Evolutionary conservation across 2,113 vertebrate genomes (phyloP).

Genomic region (Mesembrinibis cayennensis): DNA sequence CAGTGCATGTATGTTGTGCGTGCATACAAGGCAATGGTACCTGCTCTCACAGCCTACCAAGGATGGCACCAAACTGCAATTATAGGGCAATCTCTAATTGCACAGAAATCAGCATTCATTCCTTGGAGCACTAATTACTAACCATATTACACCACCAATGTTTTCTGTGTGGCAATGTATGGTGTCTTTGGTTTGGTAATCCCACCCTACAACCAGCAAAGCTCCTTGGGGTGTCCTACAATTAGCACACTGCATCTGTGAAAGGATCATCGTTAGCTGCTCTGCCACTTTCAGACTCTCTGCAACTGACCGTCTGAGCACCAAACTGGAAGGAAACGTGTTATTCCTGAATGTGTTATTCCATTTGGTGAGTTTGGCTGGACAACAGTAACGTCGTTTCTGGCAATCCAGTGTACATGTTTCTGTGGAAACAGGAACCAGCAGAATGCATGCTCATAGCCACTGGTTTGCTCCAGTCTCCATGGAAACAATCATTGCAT

Average conservation of each 20-base stretch:
- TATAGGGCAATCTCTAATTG: neutral
- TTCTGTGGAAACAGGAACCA: conserved; percentile 61
- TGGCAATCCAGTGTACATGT: neutral
- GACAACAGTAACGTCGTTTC: neutral
- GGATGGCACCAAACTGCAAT: neutral
- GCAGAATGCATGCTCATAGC: neutral
- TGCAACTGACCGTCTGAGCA: fast-evolving
- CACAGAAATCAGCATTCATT: neutral
- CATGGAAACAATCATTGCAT: conserved; percentile 49
- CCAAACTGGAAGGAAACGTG: neutral
- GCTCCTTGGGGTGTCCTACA: neutral
- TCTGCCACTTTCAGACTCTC: neutral
- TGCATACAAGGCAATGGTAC: neutral
- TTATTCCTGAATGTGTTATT: neutral
- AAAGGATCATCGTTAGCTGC: neutral
- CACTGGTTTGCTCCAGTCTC: conserved; percentile 30
- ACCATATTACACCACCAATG: neutral
- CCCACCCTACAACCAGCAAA: neutral
- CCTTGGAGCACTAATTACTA: neutral
- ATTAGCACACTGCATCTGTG: fast-evolving
- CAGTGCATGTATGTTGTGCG: fast-evolving
- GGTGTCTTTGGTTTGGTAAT: fast-evolving
- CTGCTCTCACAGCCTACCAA: neutral
- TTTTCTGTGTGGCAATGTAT: neutral
- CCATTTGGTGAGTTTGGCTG: neutral